Base-by-base conservation (phyloP, 2,888 invertebrate genomes). In the Macroteleia sp. region DNA sequence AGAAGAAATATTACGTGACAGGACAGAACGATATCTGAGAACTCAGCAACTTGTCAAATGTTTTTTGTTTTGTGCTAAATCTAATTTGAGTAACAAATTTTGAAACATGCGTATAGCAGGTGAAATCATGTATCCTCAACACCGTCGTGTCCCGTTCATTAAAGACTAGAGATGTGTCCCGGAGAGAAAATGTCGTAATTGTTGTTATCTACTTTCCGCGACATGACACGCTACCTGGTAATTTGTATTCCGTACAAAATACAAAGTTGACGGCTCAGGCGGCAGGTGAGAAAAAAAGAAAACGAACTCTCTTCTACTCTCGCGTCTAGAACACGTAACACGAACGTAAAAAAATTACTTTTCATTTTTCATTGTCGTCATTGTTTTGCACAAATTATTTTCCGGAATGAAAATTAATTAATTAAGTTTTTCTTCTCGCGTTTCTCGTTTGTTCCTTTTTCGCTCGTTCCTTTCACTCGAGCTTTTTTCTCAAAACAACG, bases 151-250 rank as follows among this genome's bases (percentile, higher is more conserved):
- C 44, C 9, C 28, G 56, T 41, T 54, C 61, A 14, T 61, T 67
- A 67, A 75, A 67, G 54, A 46, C 32, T 34, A 28, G 41, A 8
- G 59, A 66, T 46, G 39, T 10, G 34, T 14, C 17, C 36, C 19
- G 34, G 46, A 17, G 59, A 67, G 67, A 75, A 62, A 76, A 79
- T 50, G 64, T 66, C 71, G 75, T 83, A 81, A 84, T 85, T 82
- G 81, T 79, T 81, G 81, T 86, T 83, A 84, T 84, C 81, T 80
- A 81, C 79, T 84, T 82, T 77, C 73, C 36, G 79, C 64, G 69
- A 76, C 74, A 46, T 77, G 79, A 81, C 81, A 79, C 59, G 83
- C 82, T 66, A 81, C 73, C 77, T 61, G 44, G 80, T 81, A 84
- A 85, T 86, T 84, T 80, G 73, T 71, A 82, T 80, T 81, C 75